Evolutionary conservation across 1,140 invertebrate genomes (phyloP), one percentile per base, ranked within the genome.

Genomic region (Lanistes nyassanus): DNA sequence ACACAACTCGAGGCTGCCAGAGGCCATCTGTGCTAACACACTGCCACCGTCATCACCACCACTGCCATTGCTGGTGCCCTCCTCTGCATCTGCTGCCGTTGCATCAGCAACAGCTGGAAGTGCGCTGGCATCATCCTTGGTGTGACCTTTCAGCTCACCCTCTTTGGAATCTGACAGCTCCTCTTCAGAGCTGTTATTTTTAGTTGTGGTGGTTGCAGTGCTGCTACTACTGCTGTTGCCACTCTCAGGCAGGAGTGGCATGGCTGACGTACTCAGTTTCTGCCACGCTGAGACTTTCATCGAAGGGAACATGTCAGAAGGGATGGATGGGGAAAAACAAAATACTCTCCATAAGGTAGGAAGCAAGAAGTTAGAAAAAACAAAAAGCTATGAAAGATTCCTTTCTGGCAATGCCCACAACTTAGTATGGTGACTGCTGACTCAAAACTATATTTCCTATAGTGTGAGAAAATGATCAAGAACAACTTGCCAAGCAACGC

Each of bases 241-340:
- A 36, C 67, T 79, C 29, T 79, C 77, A 26, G 77, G 77, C 39
- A 79, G 74, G 4, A 79, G 70, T 1, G 77, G 77, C 65, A 79
- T 79, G 36, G 77, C 77, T 51, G 77, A 76, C 13, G 74, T 58
- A 34, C 74, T 79, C 6, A 79, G 75, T 66, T 76, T 78, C 60
- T 78, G 77, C 73, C 74, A 78, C n/a, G 68, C 39, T 37, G 74
- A 37, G 31, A 23, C 55, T 19, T 68, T 68, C 62, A 58, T 29
- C 64, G 39, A 29, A 56, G 36, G 60, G 4, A 60, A 19, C 7
- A 26, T 51, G 16, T 23, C 42, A 69, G 31, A 39, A 42, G 65
- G 13, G 51, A 7, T 7, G n/a, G 26, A 56, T 26, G 26, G 16
- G 11, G 47, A 36, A n/a, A n/a, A n/a, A n/a, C 7, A 29, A 72